These are phyloP conservation scores for Drosophila greeni DNA, from an alignment of 2,888 invertebrate genomes.

Conservation along the genomic window DNA sequence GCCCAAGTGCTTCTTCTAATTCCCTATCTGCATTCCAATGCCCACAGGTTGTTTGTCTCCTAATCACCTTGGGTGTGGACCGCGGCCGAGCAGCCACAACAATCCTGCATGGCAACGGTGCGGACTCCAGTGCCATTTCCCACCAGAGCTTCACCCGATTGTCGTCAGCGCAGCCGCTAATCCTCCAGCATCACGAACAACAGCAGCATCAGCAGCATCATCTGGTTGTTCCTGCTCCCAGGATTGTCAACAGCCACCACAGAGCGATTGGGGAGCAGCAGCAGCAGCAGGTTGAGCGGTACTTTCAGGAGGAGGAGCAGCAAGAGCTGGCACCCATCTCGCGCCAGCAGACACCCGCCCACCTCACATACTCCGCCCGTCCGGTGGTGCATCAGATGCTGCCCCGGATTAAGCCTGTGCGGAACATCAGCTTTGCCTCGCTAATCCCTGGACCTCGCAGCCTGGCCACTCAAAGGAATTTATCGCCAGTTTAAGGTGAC, in stretches of 20 bases:
- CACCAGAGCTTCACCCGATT: slow-evolving; percentile 80
- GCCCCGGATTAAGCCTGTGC: slow-evolving; percentile 60
- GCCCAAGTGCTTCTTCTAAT: not conserved
- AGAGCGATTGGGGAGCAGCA: not conserved
- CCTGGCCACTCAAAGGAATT: slow-evolving; percentile 6
- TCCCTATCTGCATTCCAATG: not conserved
- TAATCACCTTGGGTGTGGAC: slow-evolving; percentile 19
- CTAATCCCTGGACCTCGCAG: slow-evolving; percentile 43
- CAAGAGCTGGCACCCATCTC: not conserved
- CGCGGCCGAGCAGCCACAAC: slow-evolving; percentile 44
- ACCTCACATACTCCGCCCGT: slow-evolving; percentile 59
- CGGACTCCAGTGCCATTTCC: slow-evolving; percentile 77
- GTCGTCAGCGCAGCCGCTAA: slow-evolving; percentile 36
- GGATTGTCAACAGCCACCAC: slow-evolving; percentile 40
- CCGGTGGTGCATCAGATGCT: slow-evolving; percentile 62
- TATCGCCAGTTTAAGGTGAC: slow-evolving; percentile 18
- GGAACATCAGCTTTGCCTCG: slow-evolving; percentile 55
- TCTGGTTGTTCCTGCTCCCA: slow-evolving; percentile 22
- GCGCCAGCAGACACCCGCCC: slow-evolving; percentile 51
- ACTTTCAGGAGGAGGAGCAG: not conserved
- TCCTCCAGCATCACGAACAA: slow-evolving; percentile 15
- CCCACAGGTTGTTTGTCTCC: slow-evolving; percentile 11
- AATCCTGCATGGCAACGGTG: slow-evolving; percentile 59
- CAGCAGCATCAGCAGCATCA: slow-evolving; percentile 7
- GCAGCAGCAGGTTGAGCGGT: slow-evolving; percentile 9